These are phyloP conservation scores for Drosophila rellima DNA, from an alignment of 2,888 invertebrate species.

Conservation along the genomic window DNA sequence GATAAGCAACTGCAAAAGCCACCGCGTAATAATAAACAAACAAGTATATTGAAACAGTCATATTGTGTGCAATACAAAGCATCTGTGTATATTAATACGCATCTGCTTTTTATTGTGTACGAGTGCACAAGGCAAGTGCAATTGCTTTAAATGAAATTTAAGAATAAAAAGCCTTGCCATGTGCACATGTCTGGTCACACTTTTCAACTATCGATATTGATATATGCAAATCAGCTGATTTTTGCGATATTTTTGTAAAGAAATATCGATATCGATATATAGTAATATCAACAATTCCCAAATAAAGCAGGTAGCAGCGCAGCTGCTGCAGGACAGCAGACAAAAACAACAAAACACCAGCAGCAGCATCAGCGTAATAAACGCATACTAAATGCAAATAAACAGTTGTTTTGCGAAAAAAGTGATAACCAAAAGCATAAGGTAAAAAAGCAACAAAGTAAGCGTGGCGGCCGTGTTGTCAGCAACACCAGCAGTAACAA, in stretches of 20 bases:
- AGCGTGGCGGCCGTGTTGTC: constrained; percentile 41
- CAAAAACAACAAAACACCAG: constrained; percentile 63
- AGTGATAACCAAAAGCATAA: constrained; percentile 63
- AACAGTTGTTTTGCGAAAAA: constrained; percentile 50
- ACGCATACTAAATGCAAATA: constrained; percentile 56
- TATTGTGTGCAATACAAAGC: constrained; percentile 22
- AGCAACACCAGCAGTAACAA: constrained; percentile 14
- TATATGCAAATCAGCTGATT: constrained; percentile 64
- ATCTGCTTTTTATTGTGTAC: constrained; percentile 27
- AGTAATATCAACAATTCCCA: constrained; percentile 60
- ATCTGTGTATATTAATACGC: neutral
- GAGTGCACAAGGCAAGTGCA: constrained; percentile 29
- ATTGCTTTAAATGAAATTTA: neutral
- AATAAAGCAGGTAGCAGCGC: constrained; percentile 62
- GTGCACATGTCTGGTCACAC: constrained; percentile 51
- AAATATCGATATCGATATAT: constrained; percentile 47
- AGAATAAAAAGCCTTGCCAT: constrained; percentile 23
- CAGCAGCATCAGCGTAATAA: constrained; percentile 53
- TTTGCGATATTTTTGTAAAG: constrained; percentile 13
- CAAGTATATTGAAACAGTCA: constrained; percentile 5
- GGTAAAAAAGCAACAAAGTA: constrained; percentile 45
- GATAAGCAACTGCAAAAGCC: constrained; percentile 64
- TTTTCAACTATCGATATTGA: constrained; percentile 45
- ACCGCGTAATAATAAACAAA: constrained; percentile 42
- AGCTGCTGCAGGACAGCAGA: constrained; percentile 63